Evolutionary conservation across 2,797 vertebrate genomes (phyloP), one percentile per base, ranked within the genome.

Genomic region (Tragelaphus eurycerus): DNA sequence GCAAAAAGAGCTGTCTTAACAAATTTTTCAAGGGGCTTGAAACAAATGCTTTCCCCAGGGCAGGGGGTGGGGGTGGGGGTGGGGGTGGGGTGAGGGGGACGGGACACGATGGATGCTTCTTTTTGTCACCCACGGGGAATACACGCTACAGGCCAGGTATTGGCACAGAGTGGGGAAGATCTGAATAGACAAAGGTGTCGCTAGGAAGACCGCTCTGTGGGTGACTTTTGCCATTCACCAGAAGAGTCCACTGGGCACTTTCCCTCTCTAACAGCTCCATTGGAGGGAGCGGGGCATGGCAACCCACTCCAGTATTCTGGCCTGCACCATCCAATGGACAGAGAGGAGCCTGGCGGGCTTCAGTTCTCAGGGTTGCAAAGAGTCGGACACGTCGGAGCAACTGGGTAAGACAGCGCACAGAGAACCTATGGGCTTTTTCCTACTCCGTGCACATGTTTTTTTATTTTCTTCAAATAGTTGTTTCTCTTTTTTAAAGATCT

Each of bases 31-130:
- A 7, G 88, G 14, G 55, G 13, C 31, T 67, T 67, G n/a, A 67
- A 67, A 6, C n/a, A 67, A 67, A 67, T 11, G 64, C n/a, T 7
- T 5, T 97, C 34, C 5, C 79, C 76, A 34, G 14, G 16, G 2
- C 3, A 21, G 1, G 7, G 21, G 13, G 38, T 38, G 38, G 38
- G 38, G 38, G 7, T 16, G 1, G 1, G 6, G 11, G 2, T n/a
- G n/a, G n/a, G n/a, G 34, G 59, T 14, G 59, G 27, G 31, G 7
- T 16, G 1, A 1, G 6, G 12, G 2, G 7, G 60, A 0, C 1
- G 13, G 60, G 15, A n/a, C 29, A 16, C 7, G 14, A n/a, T 7
- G 15, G 15, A n/a, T 8, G 15, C 14, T 8, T n/a, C 29, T 3
- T 64, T 64, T 64, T n/a, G 29, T 16, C 60, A n/a, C 7, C 15